Base-by-base conservation (phyloP, 2,888 invertebrate species). In the Pedicia rivosa region DNA sequence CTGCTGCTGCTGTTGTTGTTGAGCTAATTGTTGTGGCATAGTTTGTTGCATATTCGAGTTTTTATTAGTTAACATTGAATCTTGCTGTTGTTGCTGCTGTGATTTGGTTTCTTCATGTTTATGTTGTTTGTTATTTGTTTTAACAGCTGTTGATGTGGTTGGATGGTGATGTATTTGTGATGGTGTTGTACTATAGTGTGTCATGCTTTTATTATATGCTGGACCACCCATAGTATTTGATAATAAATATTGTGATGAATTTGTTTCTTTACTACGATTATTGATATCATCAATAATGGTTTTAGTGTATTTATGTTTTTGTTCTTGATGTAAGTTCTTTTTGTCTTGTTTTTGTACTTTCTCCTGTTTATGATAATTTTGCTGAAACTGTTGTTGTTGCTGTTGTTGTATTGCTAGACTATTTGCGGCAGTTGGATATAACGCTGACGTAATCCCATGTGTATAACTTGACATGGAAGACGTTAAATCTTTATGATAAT, bases 401-500 rank as follows among this genome's bases (percentile, higher is more conserved):
- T 50, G 53, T 40, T 54, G 56, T 26, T 56, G 58, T 48, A 58
- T 53, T 8, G 59, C 59, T 15, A 55, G 42, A 26, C 53, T 51
- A 13, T 56, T 56, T 38, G 57, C 59, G 5, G 44, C 8, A 31
- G 35, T 43, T 34, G 40, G 45, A 36, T 57, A 61, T 4, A 56
- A 49, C 46, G 16, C 8, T 22, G 59, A 59, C 1, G 59, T 54
- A 9, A 62, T 55, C 43, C 56, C 57, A 28, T 59, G 55, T 10
- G 52, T 54, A 31, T 59, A 59, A 3, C 56, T 59, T n/a, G n/a
- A n/a, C 59, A 62, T 62, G 5, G 55, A 52, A 3, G 57, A 56
- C 10, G 61, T 59, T 14, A 62, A 47, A 27, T 62, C 61, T 35
- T 70, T 62, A 40, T 70, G 68, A 39, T 70, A 57, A 44, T 67